These are phyloP conservation scores for Vidua macroura DNA, from an alignment of 2,113 vertebrate species.

Conservation along the genomic window DNA sequence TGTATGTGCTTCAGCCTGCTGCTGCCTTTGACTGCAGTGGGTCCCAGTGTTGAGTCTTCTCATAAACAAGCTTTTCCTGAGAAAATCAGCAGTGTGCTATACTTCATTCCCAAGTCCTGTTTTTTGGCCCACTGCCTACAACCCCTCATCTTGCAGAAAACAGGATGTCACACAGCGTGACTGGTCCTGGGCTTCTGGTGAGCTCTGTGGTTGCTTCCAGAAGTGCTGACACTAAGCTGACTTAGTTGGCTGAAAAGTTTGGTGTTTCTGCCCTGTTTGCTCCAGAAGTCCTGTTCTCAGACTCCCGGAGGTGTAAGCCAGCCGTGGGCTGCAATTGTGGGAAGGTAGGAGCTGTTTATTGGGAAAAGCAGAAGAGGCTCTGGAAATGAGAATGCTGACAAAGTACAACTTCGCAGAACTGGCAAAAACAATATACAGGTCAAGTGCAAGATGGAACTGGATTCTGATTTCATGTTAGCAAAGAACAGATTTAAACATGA, in stretches of 20 bases:
- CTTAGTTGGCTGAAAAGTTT: neutral
- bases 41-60: neutral
- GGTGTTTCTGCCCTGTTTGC: neutral
- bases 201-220: neutral
- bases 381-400: neutral
- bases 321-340: neutral
- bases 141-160: neutral
- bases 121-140: neutral
- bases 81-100: neutral
- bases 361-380: neutral
- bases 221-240: neutral
- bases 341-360: neutral
- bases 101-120: neutral
- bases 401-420: neutral
- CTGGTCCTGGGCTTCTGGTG: neutral
- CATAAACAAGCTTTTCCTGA: neutral
- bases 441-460: neutral
- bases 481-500: neutral
- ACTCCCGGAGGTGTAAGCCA: neutral
- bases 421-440: neutral
- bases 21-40: neutral
- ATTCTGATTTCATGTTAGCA: neutral
- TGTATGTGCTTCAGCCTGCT: neutral
- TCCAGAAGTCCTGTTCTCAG: neutral
- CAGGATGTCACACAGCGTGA: fast-evolving